Percentiles rank a stretch among this genome's conserved stretches.
Conservation (phyloP, 1,140 invertebrate genomes). For the Hylyphantes graminicola region DNA sequence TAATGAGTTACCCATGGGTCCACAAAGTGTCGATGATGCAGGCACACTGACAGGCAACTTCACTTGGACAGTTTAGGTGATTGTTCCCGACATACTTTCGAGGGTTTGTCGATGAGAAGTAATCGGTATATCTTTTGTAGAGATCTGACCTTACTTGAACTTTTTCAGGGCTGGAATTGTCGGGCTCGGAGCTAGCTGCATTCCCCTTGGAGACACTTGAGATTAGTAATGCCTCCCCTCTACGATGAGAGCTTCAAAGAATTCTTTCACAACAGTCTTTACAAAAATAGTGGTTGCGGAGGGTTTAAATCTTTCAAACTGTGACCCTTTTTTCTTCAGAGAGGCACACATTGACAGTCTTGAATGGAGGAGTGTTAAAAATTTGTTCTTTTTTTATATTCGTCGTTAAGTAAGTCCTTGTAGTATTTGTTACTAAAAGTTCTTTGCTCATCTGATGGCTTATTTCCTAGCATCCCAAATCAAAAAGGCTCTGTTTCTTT, state of each 20-base stretch:
- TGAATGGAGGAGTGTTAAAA: constrained; percentile 68
- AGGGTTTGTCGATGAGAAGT: constrained; percentile 73
- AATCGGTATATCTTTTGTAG: constrained; percentile 74
- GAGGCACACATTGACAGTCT: constrained; percentile 68
- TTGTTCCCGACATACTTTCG: constrained; percentile 75
- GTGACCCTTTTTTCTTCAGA: constrained; percentile 71
- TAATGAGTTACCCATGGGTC: constrained; percentile 69
- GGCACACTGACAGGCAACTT: constrained; percentile 73
- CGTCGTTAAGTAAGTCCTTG: constrained; percentile 68
- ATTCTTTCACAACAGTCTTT: constrained; percentile 74
- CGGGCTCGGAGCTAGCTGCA: constrained; percentile 72
- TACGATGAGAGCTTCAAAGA: constrained; percentile 73
- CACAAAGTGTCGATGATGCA: constrained; percentile 72
- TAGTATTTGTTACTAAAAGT: constrained; percentile 65
- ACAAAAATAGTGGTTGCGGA: constrained; percentile 77
- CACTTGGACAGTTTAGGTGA: constrained; percentile 76
- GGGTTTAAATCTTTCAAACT: constrained; percentile 66
- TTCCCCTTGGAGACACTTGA: constrained; percentile 74
- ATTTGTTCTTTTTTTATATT: constrained; percentile 66
- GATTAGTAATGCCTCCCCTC: constrained; percentile 74
- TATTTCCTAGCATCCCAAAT: constrained; percentile 63
- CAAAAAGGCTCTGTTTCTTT: constrained; percentile 30
- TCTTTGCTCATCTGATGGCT: constrained; percentile 56
- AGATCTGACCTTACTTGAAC: constrained; percentile 72
- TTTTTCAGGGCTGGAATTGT: constrained; percentile 72